Base-by-base conservation (phyloP, 2,888 invertebrate genomes). In the Lottia scabra region DNA sequence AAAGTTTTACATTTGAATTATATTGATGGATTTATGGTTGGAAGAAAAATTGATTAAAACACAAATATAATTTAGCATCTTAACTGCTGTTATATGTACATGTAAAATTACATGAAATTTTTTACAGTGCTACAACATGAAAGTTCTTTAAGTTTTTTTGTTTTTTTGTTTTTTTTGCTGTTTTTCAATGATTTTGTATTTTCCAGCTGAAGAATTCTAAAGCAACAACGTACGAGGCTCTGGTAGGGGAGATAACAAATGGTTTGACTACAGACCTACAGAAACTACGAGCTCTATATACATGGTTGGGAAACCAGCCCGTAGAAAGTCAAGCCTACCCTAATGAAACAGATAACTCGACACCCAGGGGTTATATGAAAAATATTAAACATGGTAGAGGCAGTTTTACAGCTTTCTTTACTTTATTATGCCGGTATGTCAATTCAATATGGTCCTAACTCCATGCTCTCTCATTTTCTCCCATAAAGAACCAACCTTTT, bases 291-390 rank as follows among this genome's bases (percentile, higher is more conserved):
- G 74, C 74, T 16, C 75, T 81, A 26, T 66, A 79, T n/a, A 73
- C 75, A 0, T 81, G 81, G 81, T 74, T 79, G 30, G 75, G 77
- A 23, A 74, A 73, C 67, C 81, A 81, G 67, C 56, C 65, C 15
- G 71, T 79, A 23, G 76, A 77, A 6, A 43, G 63, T 16, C 67
- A 77, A 0, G 63, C 70, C n/a, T 76, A 77, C 46, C 73, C 65
- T 65, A 5, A 70, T 62, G 30, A 66, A 30, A n/a, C 68, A 67
- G 62, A 63, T 23, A 64, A 72, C 2, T 68, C 76, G 30, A 77
- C 79, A n/a, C 79, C 81, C 0, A 76, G 77, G 23, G 78, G 78
- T 1, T 79, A 78, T 63, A 78, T 79, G 73, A 73, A 78, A 56
- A 73, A 78, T 16, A 77, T 81, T 12, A 76, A 78, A 65, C 66